Evolutionary conservation across 2,797 vertebrate species (phyloP).

Genomic region (Cetoscarus ocellatus): DNA sequence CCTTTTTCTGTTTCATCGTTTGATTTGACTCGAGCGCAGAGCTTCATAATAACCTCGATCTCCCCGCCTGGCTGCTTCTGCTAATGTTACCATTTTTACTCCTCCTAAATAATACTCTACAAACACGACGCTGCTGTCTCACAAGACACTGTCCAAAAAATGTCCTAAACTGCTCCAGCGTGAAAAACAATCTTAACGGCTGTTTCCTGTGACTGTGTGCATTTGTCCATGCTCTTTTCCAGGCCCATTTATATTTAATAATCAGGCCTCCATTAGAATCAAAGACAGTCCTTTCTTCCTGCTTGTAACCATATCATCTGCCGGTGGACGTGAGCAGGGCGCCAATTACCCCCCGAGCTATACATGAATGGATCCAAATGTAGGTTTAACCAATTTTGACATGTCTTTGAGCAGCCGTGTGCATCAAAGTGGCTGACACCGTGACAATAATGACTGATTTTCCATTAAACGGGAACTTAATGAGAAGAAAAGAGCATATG

Average conservation of each 20-base stretch:
- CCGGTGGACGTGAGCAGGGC: conserved; percentile 36
- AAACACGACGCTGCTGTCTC: conserved; percentile 18
- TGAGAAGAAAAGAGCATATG: conserved; percentile 41
- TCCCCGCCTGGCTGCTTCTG: neutral
- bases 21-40: conserved; percentile 2
- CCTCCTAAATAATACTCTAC: conserved; percentile 8
- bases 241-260: conserved; percentile 52
- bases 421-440: conserved; percentile 62
- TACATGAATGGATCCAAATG: conserved; percentile 22
- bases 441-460: conserved; percentile 61
- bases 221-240: conserved; percentile 38
- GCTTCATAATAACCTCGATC: conserved; percentile 11
- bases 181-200: conserved; percentile 33
- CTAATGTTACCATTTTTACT: conserved; percentile 14
- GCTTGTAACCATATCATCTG: conserved; percentile 46
- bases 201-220: conserved; percentile 40
- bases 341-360: conserved; percentile 39
- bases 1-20: neutral
- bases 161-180: conserved; percentile 5
- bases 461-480: conserved; percentile 64
- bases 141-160: conserved; percentile 14
- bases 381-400: conserved; percentile 59
- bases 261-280: conserved; percentile 53
- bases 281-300: conserved; percentile 39
- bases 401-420: conserved; percentile 56